These are phyloP conservation scores for Spicauda simplicius DNA, from an alignment of 2,888 invertebrate genomes.

Conservation along the genomic window DNA sequence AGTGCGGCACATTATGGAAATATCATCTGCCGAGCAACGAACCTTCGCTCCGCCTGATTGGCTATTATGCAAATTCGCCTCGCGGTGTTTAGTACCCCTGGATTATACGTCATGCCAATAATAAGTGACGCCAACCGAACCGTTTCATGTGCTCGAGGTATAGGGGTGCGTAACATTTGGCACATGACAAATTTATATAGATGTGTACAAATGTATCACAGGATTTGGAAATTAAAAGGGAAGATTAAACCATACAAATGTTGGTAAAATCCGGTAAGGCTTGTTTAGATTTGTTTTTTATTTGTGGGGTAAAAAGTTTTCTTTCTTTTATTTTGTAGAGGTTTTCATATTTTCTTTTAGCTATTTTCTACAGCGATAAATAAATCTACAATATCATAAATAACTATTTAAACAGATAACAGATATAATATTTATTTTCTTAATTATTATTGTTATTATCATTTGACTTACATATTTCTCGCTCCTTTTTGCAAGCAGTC, in stretches of 20 bases:
- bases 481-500: too few relatives aligned
- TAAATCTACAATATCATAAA: too few relatives aligned
- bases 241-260: background rate
- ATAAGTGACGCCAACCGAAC: constrained; percentile 35
- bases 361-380: too few relatives aligned
- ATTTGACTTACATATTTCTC: too few relatives aligned
- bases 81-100: constrained; percentile 35
- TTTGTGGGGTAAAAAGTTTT: too few relatives aligned
- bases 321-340: too few relatives aligned
- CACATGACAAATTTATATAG: constrained; percentile 5
- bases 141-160: constrained; percentile 17
- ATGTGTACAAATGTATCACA: background rate
- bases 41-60: constrained; percentile 50
- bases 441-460: too few relatives aligned
- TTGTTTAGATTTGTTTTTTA: too few relatives aligned
- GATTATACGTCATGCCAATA: constrained; percentile 32
- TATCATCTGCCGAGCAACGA: constrained; percentile 45
- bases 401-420: too few relatives aligned
- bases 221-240: background rate
- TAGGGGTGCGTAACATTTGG: constrained; percentile 21
- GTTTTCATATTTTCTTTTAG: too few relatives aligned
- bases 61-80: constrained; percentile 55
- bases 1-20: constrained; percentile 44
- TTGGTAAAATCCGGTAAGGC: background rate
- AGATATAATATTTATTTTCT: too few relatives aligned